Base-by-base conservation (phyloP, 37 sponge, comb jelly and placozoan species). In the Aplysina aerophoba region DNA sequence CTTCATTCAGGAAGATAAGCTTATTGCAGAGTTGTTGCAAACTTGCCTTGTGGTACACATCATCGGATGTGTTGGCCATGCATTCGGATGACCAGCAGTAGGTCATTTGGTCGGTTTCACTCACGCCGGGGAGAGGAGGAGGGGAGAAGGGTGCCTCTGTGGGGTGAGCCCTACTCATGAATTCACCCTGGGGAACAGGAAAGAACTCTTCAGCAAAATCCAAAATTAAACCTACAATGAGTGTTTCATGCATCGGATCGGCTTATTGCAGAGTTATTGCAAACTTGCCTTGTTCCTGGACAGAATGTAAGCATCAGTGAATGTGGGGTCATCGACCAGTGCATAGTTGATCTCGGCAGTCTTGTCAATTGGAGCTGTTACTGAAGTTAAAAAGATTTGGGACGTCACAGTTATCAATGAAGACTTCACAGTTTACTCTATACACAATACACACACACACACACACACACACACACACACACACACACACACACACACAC, bases 71-170 rank as follows among this genome's bases (percentile, higher is more conserved):
- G 78, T 94, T 88, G 57, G 90, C 94, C 6, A 94, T 84, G 71
- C 91, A 96, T 30, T 91, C 90, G 0, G 94, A 89, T 66, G 91
- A 67, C 97, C 97, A 96, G 25, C 93, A 53, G 71, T 90, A 93
- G 81, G 94, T 72, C 97, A 96, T 96, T 36, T 69, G 85, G 58
- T 68, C 69, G 37, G 83, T 33, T 22, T 69, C 11, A 55, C 78
- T 81, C 36, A 89, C 64, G 14, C 82, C 59, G 19, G 97, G 97
- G 44, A 97, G 87, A 25, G 88, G 65, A 16, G 82, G 36, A 30
- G 95, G 91, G 60, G 84, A 58, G 73, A 88, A 89, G 20, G 94
- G 92, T 44, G 87, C 86, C 73, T 94, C 97, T 0, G 56, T 77
- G 19, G 94, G 94, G 16, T 93, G 55, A 6, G 88, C 77, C 38